Evolutionary conservation across 2,113 vertebrate genomes (phyloP), one percentile per base, ranked within the genome.

Genomic region (Aythya baeri): DNA sequence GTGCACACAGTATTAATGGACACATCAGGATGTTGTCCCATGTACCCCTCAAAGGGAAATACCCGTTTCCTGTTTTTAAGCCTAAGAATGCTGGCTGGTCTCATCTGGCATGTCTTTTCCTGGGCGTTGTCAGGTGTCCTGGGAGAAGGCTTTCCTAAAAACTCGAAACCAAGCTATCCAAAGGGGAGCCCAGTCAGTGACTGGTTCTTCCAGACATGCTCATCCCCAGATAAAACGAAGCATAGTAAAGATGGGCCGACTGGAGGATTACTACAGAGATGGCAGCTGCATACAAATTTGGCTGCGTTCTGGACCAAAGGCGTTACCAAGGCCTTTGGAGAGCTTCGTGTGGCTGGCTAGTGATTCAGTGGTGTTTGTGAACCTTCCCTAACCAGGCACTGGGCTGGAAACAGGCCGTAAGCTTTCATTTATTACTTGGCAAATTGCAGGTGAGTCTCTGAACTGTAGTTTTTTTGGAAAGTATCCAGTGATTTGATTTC

Each of bases 11-110:
- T 17, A 3, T 4, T 13, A 11, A 3, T 34, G 66, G 41, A 9
- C 6, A 7, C 3, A 3, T 7, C 1, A 15, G 15, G 34, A 1
- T 9, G 3, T 41, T 21, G 65, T 34, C 0, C 5, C 7, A 17
- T n/a, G 44, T 31, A 44, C 38, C 20, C 43, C 57, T 58, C 5
- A 2, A n/a, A 55, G 50, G 63, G 29, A 16, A 36, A 5, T 5
- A 6, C 1, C n/a, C 9, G 27, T 3, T 34, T 17, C 0, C 29
- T 12, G 29, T 6, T 54, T 6, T 18, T 10, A 12, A 34, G n/a
- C 31, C 2, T 2, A 21, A 21, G 18, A 5, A 41, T 59, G 62
- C 83, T 5, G 18, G 1, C 0, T 18, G 74, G 11, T 59, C 57
- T 55, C 27, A 1, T 12, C 20, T 44, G 70, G 78, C 11, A 0